Evolutionary conservation across 2,797 vertebrate species (phyloP), one percentile per base, ranked within the genome.

Genomic region (Myotis daubentonii): DNA sequence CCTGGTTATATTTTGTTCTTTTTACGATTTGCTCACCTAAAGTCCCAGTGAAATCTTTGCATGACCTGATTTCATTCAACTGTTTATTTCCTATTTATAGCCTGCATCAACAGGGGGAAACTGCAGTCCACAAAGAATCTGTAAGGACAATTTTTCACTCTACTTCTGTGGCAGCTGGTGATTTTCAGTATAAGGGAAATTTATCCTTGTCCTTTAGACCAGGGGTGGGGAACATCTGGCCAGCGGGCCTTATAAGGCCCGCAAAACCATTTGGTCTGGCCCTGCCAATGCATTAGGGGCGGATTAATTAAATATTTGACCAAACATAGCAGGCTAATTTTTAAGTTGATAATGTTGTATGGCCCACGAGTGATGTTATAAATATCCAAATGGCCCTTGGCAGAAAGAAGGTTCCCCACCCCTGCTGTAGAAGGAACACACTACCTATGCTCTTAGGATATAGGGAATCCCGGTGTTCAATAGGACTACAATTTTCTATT

Each of bases 21-120:
- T 98, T 98, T 97, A 98, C 98, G 97, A 97, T 97, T 98, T 98
- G 97, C 97, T 97, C 98, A 98, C 97, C 97, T 98, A 98, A 97
- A 91, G 13, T 94, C 65, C 44, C 47, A 94, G 49, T 91, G 84
- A 92, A 94, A 87, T 44, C 4, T 93, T 55, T 91, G 20, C 36
- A 85, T 86, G 95, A 93, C 72, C 28, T 8, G 71, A 97, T 89
- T 97, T 97, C 84, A 96, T 53, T 96, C 33, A 72, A 38, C 9
- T 68, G 9, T 79, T 96, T 96, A 23, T 94, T 93, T 94, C 83
- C 92, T 91, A 96, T 92, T 96, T 96, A 89, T 83, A 91, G 65
- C 11, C 83, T 76, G 44, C 47, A 94, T 19, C 55, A 94, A 85
- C 33, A 88, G 78, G 85, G 85, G 25, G 9, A 87, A 97, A 96